These are phyloP conservation scores for Liopterus haemorrhoidalis DNA, from an alignment of 2,888 invertebrate genomes.

Conservation along the genomic window DNA sequence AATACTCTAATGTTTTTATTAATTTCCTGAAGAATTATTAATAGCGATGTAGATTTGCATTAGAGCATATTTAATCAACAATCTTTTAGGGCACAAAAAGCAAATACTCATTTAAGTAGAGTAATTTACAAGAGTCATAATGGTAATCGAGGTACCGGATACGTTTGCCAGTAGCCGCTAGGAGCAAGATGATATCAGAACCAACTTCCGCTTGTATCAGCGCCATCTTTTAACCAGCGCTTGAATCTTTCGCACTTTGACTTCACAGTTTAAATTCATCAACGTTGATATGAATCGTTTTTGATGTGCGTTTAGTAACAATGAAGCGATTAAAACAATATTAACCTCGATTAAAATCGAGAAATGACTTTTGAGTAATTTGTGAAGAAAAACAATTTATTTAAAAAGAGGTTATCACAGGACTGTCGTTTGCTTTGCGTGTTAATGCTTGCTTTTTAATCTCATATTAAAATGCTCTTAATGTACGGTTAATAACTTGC, in stretches of 20 bases:
- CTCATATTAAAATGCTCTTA: too few relatives aligned
- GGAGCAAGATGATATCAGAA: constrained; percentile 9
- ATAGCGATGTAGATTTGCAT: too few relatives aligned
- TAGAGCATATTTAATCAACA: too few relatives aligned
- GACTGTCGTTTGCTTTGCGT: too few relatives aligned
- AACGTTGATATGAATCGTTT: constrained; percentile 7
- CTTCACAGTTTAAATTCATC: too few relatives aligned
- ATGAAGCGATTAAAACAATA: constrained; percentile 22
- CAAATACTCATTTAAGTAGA: too few relatives aligned
- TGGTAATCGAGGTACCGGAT: constrained; percentile 10
- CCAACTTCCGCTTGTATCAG: constrained; percentile 3
- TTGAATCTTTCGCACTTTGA: constrained; percentile 1
- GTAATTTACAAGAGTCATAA: constrained; percentile 7
- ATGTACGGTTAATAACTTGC: too few relatives aligned
- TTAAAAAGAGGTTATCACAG: too few relatives aligned
- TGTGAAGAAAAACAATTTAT: constrained; percentile 13
- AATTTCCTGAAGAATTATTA: too few relatives aligned
- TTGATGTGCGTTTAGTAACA: constrained; percentile 17
- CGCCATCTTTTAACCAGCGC: not conserved
- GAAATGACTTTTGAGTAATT: not conserved
- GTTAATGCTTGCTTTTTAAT: too few relatives aligned
- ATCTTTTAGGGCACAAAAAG: too few relatives aligned
- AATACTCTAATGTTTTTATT: too few relatives aligned
- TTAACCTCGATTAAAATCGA: constrained; percentile 22
- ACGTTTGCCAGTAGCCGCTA: constrained; percentile 8